A percentile compares a stretch with the other conserved stretches of the same genome.
Evolutionary conservation across 1,140 invertebrate genomes (phyloP).

Genomic region (Thaumatotibia leucotreta): DNA sequence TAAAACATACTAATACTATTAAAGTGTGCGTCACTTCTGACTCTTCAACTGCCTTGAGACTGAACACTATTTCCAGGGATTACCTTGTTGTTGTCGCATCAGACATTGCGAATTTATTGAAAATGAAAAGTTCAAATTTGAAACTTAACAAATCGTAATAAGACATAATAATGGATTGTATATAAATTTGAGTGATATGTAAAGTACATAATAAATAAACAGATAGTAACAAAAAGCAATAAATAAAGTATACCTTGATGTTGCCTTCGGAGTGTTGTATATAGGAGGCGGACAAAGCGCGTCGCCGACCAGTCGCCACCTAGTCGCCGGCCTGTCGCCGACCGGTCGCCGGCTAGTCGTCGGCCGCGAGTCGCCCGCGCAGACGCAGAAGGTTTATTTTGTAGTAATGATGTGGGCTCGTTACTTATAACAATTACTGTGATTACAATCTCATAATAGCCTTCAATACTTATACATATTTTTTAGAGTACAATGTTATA

Average conservation of each 20-base stretch:
- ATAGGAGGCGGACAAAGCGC: conserved; percentile 24
- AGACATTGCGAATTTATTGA: conserved; percentile 7
- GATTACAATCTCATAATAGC: conserved; percentile 75
- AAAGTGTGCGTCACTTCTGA: conserved; percentile 19
- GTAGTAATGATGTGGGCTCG: conserved; percentile 69
- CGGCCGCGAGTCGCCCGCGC: not conserved
- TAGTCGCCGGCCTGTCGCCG: not conserved
- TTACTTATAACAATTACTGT: conserved; percentile 74
- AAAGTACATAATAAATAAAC: conserved; percentile 66
- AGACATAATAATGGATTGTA: conserved; percentile 50
- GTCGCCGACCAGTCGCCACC: not conserved
- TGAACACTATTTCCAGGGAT: conserved; percentile 50
- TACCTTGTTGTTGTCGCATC: conserved; percentile 8
- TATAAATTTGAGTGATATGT: conserved; percentile 71
- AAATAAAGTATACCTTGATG: conserved; percentile 76
- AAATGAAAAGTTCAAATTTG: conserved; percentile 53
- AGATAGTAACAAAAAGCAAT: conserved; percentile 73
- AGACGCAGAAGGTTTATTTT: conserved; percentile 57
- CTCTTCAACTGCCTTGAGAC: conserved; percentile 59
- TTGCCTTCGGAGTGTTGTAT: conserved; percentile 69
- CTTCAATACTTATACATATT: conserved; percentile 76
- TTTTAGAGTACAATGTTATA: conserved; percentile 76
- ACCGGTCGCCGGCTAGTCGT: not conserved
- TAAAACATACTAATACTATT: conserved; percentile 59
- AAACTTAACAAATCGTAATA: conserved; percentile 36